Base-by-base conservation (phyloP, 2,888 invertebrate species). In the Trachelus tabidus region DNA sequence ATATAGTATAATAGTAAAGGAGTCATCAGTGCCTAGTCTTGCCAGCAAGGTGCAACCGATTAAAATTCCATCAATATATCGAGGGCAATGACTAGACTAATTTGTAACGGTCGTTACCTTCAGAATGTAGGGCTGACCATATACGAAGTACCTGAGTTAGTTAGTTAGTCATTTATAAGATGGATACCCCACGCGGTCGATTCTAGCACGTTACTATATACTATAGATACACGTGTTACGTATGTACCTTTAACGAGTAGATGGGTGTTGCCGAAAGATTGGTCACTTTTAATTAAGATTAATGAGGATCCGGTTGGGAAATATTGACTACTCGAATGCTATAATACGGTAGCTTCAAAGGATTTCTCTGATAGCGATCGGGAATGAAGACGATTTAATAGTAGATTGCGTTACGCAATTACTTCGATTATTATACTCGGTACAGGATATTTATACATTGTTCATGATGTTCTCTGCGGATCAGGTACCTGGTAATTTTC, bases 21-120 rank as follows among this genome's bases (percentile, higher is more conserved):
- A 56, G 23, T 23, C 56, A 56, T 56, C 23, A 23, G 56, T 56
- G 9, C 2, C 56, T 9, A 23, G 23, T 71, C 71, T 12, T n/a
- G 71, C 1, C 30, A n/a, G 23, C 33, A 34, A 30, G 71, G 71
- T 71, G 71, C 71, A 71, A 71, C 71, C 71, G 71, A 71, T 71
- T 71, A 71, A 71, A 71, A 71, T 71, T 71, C 71, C 31, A 71
- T 71, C 71, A 71, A 71, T 71, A 56, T 56, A 71, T 71, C 71
- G 71, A 71, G 71, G 71, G 71, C 71, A 71, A 71, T 71, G 71
- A 71, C 71, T 71, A 71, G 71, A 31, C 31, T 34, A 34, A 34
- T 71, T 31, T 34, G 71, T 71, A 33, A 71, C 71, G 33, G 71
- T 11, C 71, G 71, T 34, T 34, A 34, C 31, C 71, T 71, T 71